phyloP scores from a whole-genome alignment of 2,113 vertebrate genomes.

The Phaethornis superciliosus region DNA sequence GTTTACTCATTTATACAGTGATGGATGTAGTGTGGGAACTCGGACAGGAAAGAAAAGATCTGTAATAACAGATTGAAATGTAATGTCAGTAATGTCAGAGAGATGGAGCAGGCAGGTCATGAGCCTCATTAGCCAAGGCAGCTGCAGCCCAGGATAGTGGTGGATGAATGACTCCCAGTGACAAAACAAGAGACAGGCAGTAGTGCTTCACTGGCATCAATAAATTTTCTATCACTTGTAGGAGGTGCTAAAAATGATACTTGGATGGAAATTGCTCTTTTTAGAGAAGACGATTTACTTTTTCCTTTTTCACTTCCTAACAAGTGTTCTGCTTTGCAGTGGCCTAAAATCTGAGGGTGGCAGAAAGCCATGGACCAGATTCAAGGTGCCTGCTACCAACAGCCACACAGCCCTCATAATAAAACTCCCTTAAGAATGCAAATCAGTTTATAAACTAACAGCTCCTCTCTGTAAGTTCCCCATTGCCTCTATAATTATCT shows the following conservation, averaged over 20 bases:
- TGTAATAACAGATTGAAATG: not conserved
- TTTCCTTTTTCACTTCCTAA: not conserved
- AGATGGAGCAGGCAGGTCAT: not conserved
- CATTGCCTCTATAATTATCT: slow-evolving; percentile 11
- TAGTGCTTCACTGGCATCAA: not conserved
- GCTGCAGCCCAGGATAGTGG: not conserved
- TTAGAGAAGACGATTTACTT: slow-evolving; percentile 6
- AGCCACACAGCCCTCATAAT: not conserved
- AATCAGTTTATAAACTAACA: slow-evolving; percentile 44
- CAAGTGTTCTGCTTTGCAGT: not conserved
- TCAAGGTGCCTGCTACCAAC: not conserved
- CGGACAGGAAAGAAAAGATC: not conserved
- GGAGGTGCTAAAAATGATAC: not conserved
- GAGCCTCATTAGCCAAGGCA: slow-evolving; percentile 25
- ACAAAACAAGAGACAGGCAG: not conserved
- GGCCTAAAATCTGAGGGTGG: not conserved
- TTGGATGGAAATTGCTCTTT: not conserved
- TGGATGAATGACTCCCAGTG: not conserved
- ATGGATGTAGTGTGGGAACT: not conserved
- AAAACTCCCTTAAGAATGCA: slow-evolving; percentile 28
- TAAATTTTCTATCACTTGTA: not conserved
- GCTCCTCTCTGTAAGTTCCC: slow-evolving; percentile 25
- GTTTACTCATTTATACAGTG: not conserved
- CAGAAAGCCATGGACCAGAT: not conserved
- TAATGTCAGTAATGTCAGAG: not conserved